Evolutionary conservation across 2,888 invertebrate species (phyloP).

Genomic region (Drosophila paracracens): DNA sequence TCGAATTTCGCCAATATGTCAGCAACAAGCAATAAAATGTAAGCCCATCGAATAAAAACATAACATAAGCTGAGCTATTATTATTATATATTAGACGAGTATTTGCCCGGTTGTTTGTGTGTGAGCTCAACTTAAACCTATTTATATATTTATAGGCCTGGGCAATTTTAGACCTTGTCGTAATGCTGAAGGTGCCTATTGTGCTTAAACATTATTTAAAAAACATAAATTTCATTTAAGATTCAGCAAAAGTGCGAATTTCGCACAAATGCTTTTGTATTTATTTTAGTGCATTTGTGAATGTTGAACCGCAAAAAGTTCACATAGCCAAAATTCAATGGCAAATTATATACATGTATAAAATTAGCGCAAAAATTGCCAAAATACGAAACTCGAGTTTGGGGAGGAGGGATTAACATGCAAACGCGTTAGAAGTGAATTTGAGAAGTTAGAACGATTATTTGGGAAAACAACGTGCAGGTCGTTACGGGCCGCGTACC

Average conservation of each 20-base stretch:
- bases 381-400: slow-evolving; percentile 21
- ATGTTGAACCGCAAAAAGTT: slow-evolving; percentile 41
- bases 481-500: slow-evolving; percentile 14
- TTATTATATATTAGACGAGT: not conserved
- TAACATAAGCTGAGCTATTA: slow-evolving; percentile 4
- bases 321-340: slow-evolving; percentile 46
- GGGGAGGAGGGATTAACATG: slow-evolving; percentile 47
- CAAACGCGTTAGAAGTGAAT: slow-evolving; percentile 68
- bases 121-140: not conserved
- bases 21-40: not conserved
- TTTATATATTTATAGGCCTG: not conserved
- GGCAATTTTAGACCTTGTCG: not conserved
- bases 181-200: not conserved
- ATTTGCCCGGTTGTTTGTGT: not conserved
- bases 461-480: slow-evolving; percentile 43
- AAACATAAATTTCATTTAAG: not conserved
- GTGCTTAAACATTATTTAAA: not conserved
- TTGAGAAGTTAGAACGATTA: slow-evolving; percentile 42
- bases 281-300: not conserved
- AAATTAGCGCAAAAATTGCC: slow-evolving; percentile 60
- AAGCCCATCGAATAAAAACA: not conserved
- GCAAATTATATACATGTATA: slow-evolving; percentile 44
- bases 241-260: not conserved
- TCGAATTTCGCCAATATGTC: slow-evolving; percentile 3
- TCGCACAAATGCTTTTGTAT: not conserved